These are phyloP conservation scores for Chaetorhynchus papuensis DNA, from an alignment of 2,113 vertebrate genomes.

Conservation along the genomic window DNA sequence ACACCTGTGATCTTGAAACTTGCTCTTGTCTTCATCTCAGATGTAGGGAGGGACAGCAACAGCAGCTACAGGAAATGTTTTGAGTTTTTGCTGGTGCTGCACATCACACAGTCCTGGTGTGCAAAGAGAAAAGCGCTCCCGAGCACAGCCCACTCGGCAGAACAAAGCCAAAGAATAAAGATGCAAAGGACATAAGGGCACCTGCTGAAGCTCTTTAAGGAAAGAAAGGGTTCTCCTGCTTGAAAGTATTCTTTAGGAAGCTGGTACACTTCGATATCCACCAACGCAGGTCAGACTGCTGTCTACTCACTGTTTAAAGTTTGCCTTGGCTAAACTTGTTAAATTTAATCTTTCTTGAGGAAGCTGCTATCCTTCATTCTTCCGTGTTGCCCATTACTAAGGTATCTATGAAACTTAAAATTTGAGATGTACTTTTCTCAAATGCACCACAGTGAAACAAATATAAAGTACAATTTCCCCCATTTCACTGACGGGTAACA, in stretches of 20 bases:
- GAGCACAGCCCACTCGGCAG: fast-evolving
- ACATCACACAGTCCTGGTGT: not conserved
- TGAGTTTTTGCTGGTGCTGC: not conserved
- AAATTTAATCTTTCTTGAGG: not conserved
- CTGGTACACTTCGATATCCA: not conserved
- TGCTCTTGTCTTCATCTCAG: not conserved
- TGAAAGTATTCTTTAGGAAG: not conserved
- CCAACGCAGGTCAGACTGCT: not conserved
- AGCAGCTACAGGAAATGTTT: not conserved
- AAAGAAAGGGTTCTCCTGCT: not conserved
- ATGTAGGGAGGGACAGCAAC: not conserved
- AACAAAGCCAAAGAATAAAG: not conserved
- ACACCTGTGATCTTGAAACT: not conserved
- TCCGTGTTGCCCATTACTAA: not conserved
- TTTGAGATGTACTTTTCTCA: not conserved
- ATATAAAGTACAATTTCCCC: not conserved
- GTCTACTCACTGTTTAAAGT: not conserved
- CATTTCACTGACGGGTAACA: not conserved
- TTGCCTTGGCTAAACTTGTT: not conserved
- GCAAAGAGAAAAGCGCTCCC: not conserved
- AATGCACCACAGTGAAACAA: not conserved
- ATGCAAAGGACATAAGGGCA: not conserved
- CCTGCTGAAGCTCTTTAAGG: not conserved
- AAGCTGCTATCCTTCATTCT: not conserved
- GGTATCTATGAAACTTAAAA: not conserved